phyloP scores from a whole-genome alignment of 1,140 invertebrate species.

The Drosophila watanabei region DNA sequence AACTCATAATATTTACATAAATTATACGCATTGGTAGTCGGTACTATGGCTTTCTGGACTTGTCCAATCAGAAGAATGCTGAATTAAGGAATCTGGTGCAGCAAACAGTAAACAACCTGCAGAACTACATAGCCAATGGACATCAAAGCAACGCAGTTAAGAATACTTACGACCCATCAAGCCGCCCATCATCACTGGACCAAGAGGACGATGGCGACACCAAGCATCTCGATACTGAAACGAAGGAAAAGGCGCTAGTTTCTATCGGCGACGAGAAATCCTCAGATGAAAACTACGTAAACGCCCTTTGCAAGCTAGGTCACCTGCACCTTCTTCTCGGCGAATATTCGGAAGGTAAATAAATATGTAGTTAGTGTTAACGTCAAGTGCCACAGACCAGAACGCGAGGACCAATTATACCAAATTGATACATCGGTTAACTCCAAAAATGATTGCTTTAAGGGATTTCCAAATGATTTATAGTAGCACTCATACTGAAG shows the following conservation, averaged over 20 bases:
- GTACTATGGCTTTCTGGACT: constrained; percentile 67
- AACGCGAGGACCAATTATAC: background rate
- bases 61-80: constrained; percentile 55
- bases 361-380: background rate
- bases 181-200: background rate
- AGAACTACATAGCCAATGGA: constrained; percentile 56
- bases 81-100: constrained; percentile 54
- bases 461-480: background rate
- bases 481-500: background rate
- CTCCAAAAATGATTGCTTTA: background rate
- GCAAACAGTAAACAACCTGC: constrained; percentile 52
- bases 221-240: constrained; percentile 24
- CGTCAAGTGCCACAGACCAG: background rate
- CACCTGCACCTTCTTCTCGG: constrained; percentile 96
- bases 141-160: constrained; percentile 1
- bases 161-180: constrained; percentile 8
- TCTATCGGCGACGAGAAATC: background rate
- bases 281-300: constrained; percentile 68
- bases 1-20: constrained; percentile 6
- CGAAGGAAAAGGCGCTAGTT: background rate
- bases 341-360: constrained; percentile 95
- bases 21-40: constrained; percentile 36
- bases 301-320: constrained; percentile 96
- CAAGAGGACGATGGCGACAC: constrained; percentile 12
- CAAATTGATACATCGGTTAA: background rate